Percentiles rank a stretch among this genome's conserved stretches.
These are phyloP conservation scores for Alviniconcha marisindica DNA, from an alignment of 1,140 invertebrate species.

Conservation along the genomic window DNA sequence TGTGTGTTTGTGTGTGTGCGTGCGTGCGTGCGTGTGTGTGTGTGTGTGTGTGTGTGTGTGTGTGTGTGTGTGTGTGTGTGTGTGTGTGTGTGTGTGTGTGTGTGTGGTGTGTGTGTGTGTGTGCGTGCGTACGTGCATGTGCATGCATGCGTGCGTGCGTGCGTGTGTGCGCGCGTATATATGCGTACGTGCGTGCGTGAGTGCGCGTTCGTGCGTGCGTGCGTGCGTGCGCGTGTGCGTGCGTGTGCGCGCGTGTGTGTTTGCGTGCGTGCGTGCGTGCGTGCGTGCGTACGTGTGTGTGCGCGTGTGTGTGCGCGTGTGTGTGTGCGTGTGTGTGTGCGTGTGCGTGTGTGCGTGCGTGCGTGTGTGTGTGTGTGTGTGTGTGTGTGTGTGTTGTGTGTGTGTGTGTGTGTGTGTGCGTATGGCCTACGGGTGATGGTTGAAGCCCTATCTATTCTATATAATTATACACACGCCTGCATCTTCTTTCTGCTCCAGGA, in stretches of 20 bases:
- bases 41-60: neutral
- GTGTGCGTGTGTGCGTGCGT: neutral
- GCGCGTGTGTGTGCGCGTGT: neutral
- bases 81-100: slow-evolving; percentile 12
- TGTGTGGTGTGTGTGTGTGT: no score
- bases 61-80: slow-evolving; percentile 20
- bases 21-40: no score
- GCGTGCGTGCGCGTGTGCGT: slow-evolving; percentile 20
- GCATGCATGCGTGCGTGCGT: neutral
- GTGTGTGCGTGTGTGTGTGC: neutral
- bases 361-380: no score
- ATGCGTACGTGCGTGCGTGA: neutral
- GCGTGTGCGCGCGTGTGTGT: slow-evolving; percentile 12
- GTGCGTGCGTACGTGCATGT: neutral
- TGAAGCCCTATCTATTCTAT: no score
- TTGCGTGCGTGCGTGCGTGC: slow-evolving; percentile 27
- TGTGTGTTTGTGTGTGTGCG: no score
- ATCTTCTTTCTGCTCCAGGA: no score
- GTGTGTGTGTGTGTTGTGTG: no score
- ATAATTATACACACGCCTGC: no score
- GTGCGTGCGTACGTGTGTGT: neutral
- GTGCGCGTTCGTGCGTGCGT: neutral
- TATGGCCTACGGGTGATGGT: neutral
- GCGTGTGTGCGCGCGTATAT: slow-evolving; percentile 8
- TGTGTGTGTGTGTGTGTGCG: no score